Conservation (phyloP, 2,113 vertebrate species). For the Melanerpes aurifrons region DNA sequence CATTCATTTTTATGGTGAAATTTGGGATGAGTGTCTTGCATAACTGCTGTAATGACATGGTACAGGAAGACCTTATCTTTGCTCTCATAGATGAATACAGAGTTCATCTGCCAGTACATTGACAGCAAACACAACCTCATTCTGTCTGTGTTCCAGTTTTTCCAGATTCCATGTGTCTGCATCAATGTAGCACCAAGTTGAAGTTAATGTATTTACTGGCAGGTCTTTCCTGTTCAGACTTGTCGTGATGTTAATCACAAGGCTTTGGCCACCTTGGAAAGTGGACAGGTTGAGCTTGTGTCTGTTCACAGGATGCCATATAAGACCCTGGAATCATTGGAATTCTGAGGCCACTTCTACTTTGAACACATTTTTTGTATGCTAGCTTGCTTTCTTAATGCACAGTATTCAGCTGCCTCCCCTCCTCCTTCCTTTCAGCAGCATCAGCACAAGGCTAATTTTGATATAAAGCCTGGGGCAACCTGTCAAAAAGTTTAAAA, state of each 20-base stretch:
- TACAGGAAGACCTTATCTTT: background rate
- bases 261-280: constrained; percentile 29
- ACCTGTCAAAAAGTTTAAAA: constrained; percentile 67
- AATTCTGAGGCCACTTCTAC: background rate
- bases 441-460: constrained; percentile 59
- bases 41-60: background rate
- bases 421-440: constrained; percentile 55
- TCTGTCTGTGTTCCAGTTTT: background rate
- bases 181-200: background rate
- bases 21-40: background rate
- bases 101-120: background rate
- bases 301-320: background rate
- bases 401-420: constrained; percentile 6
- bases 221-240: background rate
- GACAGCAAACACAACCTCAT: background rate
- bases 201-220: constrained; percentile 24
- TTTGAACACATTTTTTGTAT: background rate
- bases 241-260: constrained; percentile 24
- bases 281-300: background rate
- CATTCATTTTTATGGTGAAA: background rate
- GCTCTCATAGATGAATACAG: background rate
- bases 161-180: constrained; percentile 17
- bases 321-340: background rate
- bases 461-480: constrained; percentile 63
- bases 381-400: constrained; percentile 37